phyloP scores from a whole-genome alignment of 2,888 invertebrate species.

The Isoperla grammatica region DNA sequence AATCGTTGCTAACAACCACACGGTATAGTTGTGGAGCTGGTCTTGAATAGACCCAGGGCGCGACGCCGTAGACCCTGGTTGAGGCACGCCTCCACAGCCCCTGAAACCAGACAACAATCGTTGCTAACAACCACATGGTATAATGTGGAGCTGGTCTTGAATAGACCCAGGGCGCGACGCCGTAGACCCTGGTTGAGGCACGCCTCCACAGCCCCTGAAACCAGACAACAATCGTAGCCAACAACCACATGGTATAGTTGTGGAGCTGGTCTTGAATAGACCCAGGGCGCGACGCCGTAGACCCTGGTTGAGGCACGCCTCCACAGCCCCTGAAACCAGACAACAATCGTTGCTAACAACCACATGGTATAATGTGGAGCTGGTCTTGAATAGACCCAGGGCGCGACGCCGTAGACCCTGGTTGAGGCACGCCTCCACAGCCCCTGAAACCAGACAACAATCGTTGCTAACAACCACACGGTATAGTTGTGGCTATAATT shows the following conservation, averaged over 20 bases:
- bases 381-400: conserved; percentile 83
- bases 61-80: conserved; percentile 54
- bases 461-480: too few relatives aligned
- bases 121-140: too few relatives aligned
- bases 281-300: conserved; percentile 59
- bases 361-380: too few relatives aligned
- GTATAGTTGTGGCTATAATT: too few relatives aligned
- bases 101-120: too few relatives aligned
- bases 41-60: conserved; percentile 79
- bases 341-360: too few relatives aligned
- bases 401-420: conserved; percentile 54
- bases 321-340: conserved; percentile 76
- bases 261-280: conserved; percentile 87
- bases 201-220: conserved; percentile 77
- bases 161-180: conserved; percentile 65
- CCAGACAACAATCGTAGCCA: too few relatives aligned
- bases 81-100: conserved; percentile 84
- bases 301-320: conserved; percentile 69
- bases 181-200: conserved; percentile 63
- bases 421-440: conserved; percentile 80
- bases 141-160: conserved; percentile 91
- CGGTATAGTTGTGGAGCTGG: conserved; percentile 89
- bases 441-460: too few relatives aligned
- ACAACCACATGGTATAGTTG: too few relatives aligned
- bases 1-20: too few relatives aligned